Percentiles rank a stretch among this genome's conserved stretches.
These are phyloP conservation scores for Ophioderma brevispina DNA, from an alignment of 35 echinoderm and acorn worm species.

Conservation along the genomic window DNA sequence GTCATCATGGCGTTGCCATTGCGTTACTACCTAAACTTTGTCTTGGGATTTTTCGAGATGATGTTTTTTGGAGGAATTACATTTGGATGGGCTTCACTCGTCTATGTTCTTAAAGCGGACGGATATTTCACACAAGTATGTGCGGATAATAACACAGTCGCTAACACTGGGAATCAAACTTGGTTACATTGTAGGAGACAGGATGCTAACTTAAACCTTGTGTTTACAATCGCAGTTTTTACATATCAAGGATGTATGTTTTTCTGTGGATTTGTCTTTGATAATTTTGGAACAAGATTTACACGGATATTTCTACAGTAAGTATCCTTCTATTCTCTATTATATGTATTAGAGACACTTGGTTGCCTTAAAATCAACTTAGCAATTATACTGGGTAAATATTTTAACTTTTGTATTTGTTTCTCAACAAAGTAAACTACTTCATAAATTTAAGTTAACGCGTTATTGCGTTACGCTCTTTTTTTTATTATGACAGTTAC, in stretches of 20 bases:
- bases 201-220: neutral
- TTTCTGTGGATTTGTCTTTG: neutral
- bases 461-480: no score
- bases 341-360: no score
- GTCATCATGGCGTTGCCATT: slow-evolving; percentile 22
- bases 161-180: neutral
- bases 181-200: neutral
- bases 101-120: slow-evolving; percentile 55
- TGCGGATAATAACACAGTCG: neutral
- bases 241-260: slow-evolving; percentile 1
- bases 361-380: no score
- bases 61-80: slow-evolving; percentile 71
- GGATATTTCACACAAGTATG: slow-evolving; percentile 82
- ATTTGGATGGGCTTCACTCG: slow-evolving; percentile 86
- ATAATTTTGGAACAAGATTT: neutral
- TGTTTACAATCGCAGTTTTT: neutral
- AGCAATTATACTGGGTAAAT: no score
- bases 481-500: no score
- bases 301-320: neutral
- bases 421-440: no score
- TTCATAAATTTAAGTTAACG: no score
- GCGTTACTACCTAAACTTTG: slow-evolving; percentile 22
- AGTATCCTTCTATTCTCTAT: no score
- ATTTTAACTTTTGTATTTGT: no score
- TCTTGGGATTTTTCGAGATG: slow-evolving; percentile 56